Percentiles rank a stretch among this genome's conserved stretches.
Conservation (phyloP, 2,797 vertebrate species). For the Huso huso region DNA sequence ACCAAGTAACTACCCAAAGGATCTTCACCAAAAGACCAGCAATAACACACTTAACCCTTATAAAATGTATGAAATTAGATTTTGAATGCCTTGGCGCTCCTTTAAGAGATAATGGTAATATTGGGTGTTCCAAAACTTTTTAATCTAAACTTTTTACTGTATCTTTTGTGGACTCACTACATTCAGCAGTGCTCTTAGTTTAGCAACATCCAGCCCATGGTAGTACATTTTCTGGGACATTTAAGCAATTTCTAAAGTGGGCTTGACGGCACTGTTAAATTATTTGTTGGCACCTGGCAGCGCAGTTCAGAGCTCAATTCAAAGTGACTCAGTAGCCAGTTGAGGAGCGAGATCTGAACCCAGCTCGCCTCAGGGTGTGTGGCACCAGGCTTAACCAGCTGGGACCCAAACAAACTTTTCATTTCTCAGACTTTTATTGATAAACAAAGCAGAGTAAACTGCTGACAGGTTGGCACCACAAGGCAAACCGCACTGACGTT, state of each 20-base stretch:
- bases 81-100: too few relatives aligned
- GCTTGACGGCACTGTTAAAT: too few relatives aligned
- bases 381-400: slow-evolving; percentile 21
- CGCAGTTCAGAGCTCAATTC: slow-evolving; percentile 23
- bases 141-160: too few relatives aligned
- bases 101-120: too few relatives aligned
- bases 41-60: too few relatives aligned
- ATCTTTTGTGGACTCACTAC: too few relatives aligned
- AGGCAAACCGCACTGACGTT: slow-evolving; percentile 21
- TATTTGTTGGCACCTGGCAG: slow-evolving; percentile 19
- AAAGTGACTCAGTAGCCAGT: slow-evolving; percentile 35
- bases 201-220: neutral
- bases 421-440: slow-evolving; percentile 54
- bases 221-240: too few relatives aligned
- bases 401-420: slow-evolving; percentile 35
- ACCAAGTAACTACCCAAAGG: too few relatives aligned
- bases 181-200: neutral
- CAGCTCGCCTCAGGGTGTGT: neutral
- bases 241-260: too few relatives aligned
- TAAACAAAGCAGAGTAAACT: slow-evolving; percentile 36
- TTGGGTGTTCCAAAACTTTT: too few relatives aligned
- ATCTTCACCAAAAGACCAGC: too few relatives aligned
- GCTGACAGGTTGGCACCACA: slow-evolving; percentile 42
- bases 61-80: too few relatives aligned
- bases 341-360: slow-evolving; percentile 18